Percentiles rank a stretch among this genome's conserved stretches.
phyloP scores from a whole-genome alignment of 2,113 vertebrate species.

The Taurulus bubalis region DNA sequence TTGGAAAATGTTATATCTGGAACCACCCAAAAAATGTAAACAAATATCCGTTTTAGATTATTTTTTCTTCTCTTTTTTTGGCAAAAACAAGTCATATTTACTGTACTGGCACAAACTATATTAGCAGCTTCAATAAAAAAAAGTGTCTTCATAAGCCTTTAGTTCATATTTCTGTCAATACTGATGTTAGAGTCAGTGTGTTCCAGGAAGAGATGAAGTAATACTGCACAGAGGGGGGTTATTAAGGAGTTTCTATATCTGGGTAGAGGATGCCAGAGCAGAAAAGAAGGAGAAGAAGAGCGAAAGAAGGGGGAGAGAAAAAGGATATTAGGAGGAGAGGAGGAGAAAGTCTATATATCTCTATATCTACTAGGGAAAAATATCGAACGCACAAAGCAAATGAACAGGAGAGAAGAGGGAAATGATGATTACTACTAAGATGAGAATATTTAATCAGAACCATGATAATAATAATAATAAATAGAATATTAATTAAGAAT shows the following conservation, averaged over 20 bases:
- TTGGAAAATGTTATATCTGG: conserved; percentile 35
- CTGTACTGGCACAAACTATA: conserved; percentile 63
- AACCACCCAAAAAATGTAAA: not conserved
- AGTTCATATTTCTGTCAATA: conserved; percentile 44
- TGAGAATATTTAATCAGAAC: conserved; percentile 79
- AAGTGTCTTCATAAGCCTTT: conserved; percentile 34
- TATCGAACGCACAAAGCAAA: conserved; percentile 97
- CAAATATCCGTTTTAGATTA: conserved; percentile 34
- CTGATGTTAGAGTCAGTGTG: conserved; percentile 51
- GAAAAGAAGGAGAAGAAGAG: conserved; percentile 30
- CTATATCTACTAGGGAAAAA: conserved; percentile 91
- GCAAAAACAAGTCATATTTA: conserved; percentile 39
- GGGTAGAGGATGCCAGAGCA: conserved; percentile 42
- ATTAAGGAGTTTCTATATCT: conserved; percentile 41
- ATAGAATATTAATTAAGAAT: conserved; percentile 82
- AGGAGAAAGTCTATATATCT: conserved; percentile 58
- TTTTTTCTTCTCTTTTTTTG: conserved; percentile 24
- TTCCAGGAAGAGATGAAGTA: conserved; percentile 83
- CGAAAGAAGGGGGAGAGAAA: conserved; percentile 10
- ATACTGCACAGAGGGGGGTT: conserved; percentile 74
- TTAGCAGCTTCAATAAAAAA: conserved; percentile 52
- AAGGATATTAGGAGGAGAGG: conserved; percentile 27
- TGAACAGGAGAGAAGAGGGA: conserved; percentile 91
- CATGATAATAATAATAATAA: conserved; percentile 78
- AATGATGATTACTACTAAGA: conserved; percentile 92